Evolutionary conservation across 2,888 invertebrate species (phyloP).

Genomic region (Erebia ligea): DNA sequence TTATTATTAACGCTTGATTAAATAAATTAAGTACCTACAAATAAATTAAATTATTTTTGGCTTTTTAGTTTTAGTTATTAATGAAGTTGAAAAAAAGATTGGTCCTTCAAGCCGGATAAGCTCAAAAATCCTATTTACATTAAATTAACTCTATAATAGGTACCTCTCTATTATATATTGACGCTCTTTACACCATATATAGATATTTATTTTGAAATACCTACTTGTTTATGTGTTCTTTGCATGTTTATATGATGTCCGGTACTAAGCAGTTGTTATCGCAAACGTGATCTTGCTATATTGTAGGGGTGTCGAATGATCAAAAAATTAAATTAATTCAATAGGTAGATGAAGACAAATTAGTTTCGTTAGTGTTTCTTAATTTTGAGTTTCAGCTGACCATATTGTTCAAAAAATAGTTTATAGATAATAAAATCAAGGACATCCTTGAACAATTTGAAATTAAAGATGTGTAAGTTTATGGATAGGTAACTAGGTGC

Average conservation of each 20-base stretch:
- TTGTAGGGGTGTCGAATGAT: background rate
- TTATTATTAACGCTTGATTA: too few species aligned
- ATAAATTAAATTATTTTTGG: too few species aligned
- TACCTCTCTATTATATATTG: background rate
- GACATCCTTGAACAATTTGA: too few species aligned
- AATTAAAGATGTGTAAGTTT: too few species aligned
- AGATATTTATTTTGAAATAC: background rate
- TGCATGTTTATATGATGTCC: constrained; percentile 6
- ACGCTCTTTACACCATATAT: background rate
- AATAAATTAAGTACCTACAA: too few species aligned
- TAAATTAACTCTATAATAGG: too few species aligned
- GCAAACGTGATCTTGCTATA: constrained; percentile 3
- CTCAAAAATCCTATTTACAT: background rate
- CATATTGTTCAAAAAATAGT: too few species aligned
- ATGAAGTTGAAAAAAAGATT: background rate
- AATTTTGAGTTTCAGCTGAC: too few species aligned
- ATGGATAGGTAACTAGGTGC: too few species aligned
- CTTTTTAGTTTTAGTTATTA: too few species aligned
- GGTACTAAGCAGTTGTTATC: constrained; percentile 3
- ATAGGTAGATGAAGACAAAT: background rate
- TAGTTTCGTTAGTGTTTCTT: too few species aligned
- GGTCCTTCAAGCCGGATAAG: background rate
- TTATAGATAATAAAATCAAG: too few species aligned
- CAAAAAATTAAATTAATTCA: background rate
- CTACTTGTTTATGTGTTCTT: background rate